These are phyloP conservation scores for Microcaecilia unicolor DNA, from an alignment of 2,797 vertebrate species.

Conservation along the genomic window DNA sequence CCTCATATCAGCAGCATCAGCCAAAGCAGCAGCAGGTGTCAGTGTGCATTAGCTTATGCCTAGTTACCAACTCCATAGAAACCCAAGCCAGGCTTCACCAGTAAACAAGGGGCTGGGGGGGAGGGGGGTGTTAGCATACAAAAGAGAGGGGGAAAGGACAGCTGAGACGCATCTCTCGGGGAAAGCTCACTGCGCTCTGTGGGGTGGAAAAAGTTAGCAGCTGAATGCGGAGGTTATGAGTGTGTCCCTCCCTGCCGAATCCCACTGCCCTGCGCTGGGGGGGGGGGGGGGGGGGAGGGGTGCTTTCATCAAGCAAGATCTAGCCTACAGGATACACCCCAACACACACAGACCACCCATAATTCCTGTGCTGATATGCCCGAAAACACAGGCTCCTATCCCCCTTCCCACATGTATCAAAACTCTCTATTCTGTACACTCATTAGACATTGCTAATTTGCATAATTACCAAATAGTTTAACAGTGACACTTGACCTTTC, in stretches of 20 bases:
- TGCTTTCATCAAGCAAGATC: no score
- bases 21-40: slow-evolving; percentile 68
- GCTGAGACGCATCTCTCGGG: slow-evolving; percentile 43
- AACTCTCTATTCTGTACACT: no score
- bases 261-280: slow-evolving; percentile 10
- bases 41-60: slow-evolving; percentile 51
- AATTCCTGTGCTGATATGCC: no score
- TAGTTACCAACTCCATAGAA: slow-evolving; percentile 34
- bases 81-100: slow-evolving; percentile 12
- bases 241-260: no score
- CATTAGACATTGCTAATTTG: no score
- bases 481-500: no score
- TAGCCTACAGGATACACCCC: no score
- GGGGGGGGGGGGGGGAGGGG: neutral
- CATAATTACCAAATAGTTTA: no score
- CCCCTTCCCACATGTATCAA: no score
- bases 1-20: slow-evolving; percentile 45
- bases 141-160: slow-evolving; percentile 29
- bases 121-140: slow-evolving; percentile 12
- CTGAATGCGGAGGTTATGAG: neutral
- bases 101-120: slow-evolving; percentile 7
- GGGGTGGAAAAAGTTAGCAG: slow-evolving; percentile 10
- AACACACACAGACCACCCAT: no score
- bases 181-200: slow-evolving; percentile 47
- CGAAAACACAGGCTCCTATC: no score